These are phyloP conservation scores for Spheniscus mendiculus DNA, from an alignment of 2,113 vertebrate species.

Conservation along the genomic window DNA sequence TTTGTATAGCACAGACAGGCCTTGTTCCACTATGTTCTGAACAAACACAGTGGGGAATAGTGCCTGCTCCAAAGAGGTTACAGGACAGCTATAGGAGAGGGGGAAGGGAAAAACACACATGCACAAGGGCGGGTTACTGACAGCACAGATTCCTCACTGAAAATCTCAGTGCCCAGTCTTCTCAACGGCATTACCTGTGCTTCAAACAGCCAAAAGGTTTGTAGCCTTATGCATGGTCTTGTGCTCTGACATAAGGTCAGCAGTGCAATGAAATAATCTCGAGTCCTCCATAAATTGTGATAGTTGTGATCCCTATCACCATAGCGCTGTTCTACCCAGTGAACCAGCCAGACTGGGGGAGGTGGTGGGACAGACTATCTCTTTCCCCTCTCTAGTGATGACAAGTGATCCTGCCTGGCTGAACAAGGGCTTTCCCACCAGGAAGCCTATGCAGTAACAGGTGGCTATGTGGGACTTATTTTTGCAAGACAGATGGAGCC, in stretches of 20 bases:
- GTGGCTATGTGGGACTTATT: background rate
- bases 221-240: rapidly evolving
- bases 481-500: slow-evolving; percentile 33
- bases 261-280: background rate
- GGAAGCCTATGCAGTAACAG: background rate
- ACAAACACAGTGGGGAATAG: background rate
- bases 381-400: background rate
- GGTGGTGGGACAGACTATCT: background rate
- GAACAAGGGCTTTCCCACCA: background rate
- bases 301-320: background rate
- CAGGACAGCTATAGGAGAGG: rapidly evolving
- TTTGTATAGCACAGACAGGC: background rate
- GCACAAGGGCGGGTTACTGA: background rate
- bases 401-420: background rate
- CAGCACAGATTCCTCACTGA: background rate
- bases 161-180: background rate
- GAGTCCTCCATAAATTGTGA: background rate
- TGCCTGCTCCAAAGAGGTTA: background rate
- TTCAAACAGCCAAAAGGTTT: background rate
- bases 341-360: background rate
- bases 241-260: background rate
- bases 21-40: background rate
- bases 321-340: background rate
- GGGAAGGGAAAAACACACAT: background rate
- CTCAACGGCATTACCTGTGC: background rate